Base-by-base conservation (phyloP, 2,888 invertebrate genomes). In the Ischnus inquisitorius region DNA sequence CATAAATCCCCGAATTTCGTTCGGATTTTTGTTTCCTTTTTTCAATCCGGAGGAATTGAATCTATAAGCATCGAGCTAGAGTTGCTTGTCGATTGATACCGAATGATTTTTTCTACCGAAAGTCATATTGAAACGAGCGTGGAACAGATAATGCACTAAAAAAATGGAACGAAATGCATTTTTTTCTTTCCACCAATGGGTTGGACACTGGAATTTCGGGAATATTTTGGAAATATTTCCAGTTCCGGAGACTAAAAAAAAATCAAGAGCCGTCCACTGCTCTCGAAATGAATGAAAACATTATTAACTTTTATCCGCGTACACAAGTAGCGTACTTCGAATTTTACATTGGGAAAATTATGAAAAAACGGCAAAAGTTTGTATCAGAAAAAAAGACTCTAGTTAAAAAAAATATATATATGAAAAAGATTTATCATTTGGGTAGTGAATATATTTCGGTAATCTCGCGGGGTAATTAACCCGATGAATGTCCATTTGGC, bases 401-500 rank as follows among this genome's bases (percentile, higher is more conserved):
- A 6, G 16, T 54, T 34, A 4, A 34, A 34, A 34, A 34, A 34
- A 0, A 54, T 54, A 19, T n/a, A n/a, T n/a, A n/a, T n/a, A n/a
- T n/a, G 4, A 19, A 22, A 54, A 10, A 22, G 22, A 22, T 54
- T 22, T 19, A 22, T 54, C 22, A 16, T 54, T 22, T 3, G 4
- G 22, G 16, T 1, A 54, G 34, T 34, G 10, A 22, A 54, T 54
- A 54, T 22, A 54, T 54, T 22, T 22, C 22, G 22, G 34, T 6
- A 6, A 22, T 8, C 54, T 3, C 62, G 28, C 48, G 60, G 28
- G 14, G 62, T 39, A 39, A 48, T 51, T 64, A 71, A 71, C 60
- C 5, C 62, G 25, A 28, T 14, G 60, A 68, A 60, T 67, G 51
- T 60, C 39, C 46, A 68, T 75, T 65, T 28, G 5, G n/a, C 67